A percentile compares a stretch with the other conserved stretches of the same genome.
phyloP scores from a whole-genome alignment of 2,888 invertebrate species.

The Girardia tigrina region DNA sequence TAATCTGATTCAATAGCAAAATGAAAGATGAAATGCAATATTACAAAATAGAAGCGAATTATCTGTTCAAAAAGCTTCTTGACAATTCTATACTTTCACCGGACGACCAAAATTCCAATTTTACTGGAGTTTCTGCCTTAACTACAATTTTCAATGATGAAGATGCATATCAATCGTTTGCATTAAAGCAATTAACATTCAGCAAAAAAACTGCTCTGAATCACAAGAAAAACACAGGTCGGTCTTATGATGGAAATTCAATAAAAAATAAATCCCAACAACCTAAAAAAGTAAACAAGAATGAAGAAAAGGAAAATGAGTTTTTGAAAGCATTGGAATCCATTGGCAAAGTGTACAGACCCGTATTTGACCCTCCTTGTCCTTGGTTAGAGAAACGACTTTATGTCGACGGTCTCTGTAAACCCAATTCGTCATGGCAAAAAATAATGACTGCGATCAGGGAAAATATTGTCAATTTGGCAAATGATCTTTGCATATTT shows the following conservation, averaged over 20 bases:
- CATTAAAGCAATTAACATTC: neutral
- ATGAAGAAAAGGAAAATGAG: neutral
- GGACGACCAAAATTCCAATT: neutral
- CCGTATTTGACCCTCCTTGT: constrained; percentile 11
- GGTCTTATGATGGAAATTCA: neutral
- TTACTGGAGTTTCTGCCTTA: neutral
- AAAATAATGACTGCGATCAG: neutral
- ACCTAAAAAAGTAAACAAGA: neutral
- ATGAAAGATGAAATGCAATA: neutral
- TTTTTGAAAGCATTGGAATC: neutral
- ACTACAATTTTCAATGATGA: neutral
- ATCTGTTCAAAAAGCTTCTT: neutral
- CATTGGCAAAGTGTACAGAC: neutral
- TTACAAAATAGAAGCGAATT: constrained; percentile 9
- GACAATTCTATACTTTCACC: neutral
- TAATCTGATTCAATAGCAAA: too few relatives aligned
- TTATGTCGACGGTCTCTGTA: neutral
- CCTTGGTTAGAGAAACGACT: neutral
- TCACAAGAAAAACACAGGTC: neutral
- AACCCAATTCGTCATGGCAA: neutral
- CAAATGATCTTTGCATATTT: neutral
- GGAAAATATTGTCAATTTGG: neutral
- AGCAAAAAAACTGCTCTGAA: neutral
- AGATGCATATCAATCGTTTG: neutral
- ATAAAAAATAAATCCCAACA: neutral